Evolutionary conservation across 1,140 invertebrate genomes (phyloP).

Genomic region (Helicoverpa armigera): DNA sequence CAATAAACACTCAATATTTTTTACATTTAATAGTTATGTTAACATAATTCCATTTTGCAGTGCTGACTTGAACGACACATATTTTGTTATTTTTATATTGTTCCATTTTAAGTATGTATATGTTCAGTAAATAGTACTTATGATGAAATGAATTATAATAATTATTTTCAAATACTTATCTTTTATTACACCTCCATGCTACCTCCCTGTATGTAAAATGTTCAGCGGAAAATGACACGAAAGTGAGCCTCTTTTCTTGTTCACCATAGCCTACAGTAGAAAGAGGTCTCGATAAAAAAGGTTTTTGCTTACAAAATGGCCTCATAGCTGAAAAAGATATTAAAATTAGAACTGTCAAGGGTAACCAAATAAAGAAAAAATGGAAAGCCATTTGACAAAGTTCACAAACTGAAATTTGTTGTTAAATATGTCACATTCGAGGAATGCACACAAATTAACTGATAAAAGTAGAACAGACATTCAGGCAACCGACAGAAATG

Average conservation of each 20-base stretch:
- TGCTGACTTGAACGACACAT: constrained; percentile 46
- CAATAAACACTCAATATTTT: constrained; percentile 47
- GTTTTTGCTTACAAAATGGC: not conserved
- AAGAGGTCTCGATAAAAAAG: constrained; percentile 2
- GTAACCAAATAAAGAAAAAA: constrained; percentile 70
- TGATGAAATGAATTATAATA: constrained; percentile 79
- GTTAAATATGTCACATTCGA: constrained; percentile 84
- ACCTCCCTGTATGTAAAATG: not conserved
- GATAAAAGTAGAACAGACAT: constrained; percentile 74
- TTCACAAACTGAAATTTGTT: constrained; percentile 82
- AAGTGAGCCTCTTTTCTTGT: too few species aligned
- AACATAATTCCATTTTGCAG: constrained; percentile 44
- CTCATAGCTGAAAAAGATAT: constrained; percentile 54
- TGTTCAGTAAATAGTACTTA: constrained; percentile 80
- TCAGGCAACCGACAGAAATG: constrained; percentile 61
- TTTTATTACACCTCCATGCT: constrained; percentile 42
- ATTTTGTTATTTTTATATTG: constrained; percentile 76
- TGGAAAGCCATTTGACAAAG: constrained; percentile 83
- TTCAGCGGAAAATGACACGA: not conserved
- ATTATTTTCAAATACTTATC: constrained; percentile 74
- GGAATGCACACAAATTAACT: constrained; percentile 77
- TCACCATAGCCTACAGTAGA: not conserved
- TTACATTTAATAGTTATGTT: constrained; percentile 45
- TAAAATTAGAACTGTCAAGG: constrained; percentile 78
- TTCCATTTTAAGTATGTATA: constrained; percentile 69